Evolutionary conservation across 2,113 vertebrate genomes (phyloP).

Genomic region (Urocynchramus pylzowi): DNA sequence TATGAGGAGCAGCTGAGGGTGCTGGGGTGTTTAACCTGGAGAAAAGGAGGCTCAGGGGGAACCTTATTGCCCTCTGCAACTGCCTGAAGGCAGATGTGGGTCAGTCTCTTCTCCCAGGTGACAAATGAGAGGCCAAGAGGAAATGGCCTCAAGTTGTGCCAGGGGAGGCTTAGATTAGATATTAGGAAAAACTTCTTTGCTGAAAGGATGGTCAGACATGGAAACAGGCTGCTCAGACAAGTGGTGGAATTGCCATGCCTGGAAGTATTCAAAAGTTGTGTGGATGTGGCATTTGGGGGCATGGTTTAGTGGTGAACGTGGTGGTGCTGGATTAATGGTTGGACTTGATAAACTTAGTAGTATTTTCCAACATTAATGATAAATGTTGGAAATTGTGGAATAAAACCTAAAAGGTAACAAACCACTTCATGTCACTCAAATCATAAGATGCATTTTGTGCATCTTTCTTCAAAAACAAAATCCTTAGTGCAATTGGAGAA

Average conservation of each 20-base stretch:
- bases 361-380: not conserved
- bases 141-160: not conserved
- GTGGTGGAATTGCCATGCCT: not conserved
- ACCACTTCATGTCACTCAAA: not conserved
- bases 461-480: not conserved
- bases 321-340: not conserved
- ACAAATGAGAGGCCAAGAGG: not conserved
- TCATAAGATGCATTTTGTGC: not conserved
- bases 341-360: not conserved
- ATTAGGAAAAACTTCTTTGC: not conserved
- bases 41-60: not conserved
- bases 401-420: not conserved
- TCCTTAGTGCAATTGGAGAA: not conserved
- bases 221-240: not conserved
- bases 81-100: not conserved
- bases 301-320: not conserved
- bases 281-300: not conserved
- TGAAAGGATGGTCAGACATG: not conserved
- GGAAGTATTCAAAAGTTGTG: not conserved
- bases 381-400: too few relatives aligned
- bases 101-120: not conserved
- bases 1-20: not conserved
- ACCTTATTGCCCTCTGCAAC: not conserved
- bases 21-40: not conserved
- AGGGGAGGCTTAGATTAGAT: not conserved